Percentiles rank a stretch among this genome's conserved stretches.
Conservation (phyloP, 2,113 vertebrate genomes). For the Daubentonia madagascariensis region DNA sequence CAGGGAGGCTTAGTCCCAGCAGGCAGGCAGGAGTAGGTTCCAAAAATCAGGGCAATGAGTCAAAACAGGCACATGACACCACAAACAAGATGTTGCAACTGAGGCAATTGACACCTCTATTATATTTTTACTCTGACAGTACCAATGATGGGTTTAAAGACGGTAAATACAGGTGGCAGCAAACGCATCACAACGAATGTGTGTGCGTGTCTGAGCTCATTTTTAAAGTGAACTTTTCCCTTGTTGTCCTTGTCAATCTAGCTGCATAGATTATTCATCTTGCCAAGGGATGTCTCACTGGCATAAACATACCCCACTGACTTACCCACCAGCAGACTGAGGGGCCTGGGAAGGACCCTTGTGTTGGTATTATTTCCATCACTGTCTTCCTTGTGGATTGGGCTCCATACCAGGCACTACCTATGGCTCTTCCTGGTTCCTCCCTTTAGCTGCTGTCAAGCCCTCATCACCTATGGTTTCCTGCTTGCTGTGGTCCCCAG, state of each 20-base stretch:
- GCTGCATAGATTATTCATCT: neutral
- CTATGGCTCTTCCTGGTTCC: neutral
- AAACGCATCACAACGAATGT: neutral
- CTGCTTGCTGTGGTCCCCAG: neutral
- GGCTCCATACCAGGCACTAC: neutral
- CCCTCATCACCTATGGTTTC: neutral
- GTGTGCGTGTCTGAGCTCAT: too few relatives aligned
- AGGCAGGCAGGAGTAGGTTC: neutral
- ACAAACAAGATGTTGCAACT: accelerated
- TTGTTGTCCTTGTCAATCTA: neutral
- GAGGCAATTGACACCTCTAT: neutral
- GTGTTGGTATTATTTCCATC: too few relatives aligned
- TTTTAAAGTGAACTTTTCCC: neutral
- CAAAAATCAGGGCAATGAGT: neutral
- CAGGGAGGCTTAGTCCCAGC: neutral
- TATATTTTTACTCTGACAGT: neutral
- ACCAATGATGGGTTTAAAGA: neutral
- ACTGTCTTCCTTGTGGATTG: neutral
- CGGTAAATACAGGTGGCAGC: neutral
- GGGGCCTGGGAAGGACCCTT: neutral
- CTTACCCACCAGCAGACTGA: neutral
- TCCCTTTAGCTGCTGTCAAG: neutral
- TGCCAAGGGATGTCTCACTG: neutral
- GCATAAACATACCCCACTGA: neutral
- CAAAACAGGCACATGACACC: neutral